Evolutionary conservation across 2,113 vertebrate species (phyloP), one percentile per base, ranked within the genome.

Genomic region (Ictidomys tridecemlineatus): DNA sequence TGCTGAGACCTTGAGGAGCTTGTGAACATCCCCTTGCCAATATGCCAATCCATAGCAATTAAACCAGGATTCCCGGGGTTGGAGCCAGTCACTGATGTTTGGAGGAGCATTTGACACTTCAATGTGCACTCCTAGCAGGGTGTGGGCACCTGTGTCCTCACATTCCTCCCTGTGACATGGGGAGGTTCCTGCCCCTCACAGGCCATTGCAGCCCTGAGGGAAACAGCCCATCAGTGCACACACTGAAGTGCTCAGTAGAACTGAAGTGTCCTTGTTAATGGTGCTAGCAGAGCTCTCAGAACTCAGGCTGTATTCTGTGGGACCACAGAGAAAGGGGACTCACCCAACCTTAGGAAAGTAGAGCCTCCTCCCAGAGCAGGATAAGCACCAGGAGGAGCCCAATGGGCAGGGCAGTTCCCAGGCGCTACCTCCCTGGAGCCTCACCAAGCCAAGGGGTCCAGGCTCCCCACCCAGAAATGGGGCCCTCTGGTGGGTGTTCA

Each of bases 161-260:
- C 1, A 20, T 8, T 32, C 45, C 17, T 26, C 48, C 48, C 48
- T 48, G 48, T 48, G 48, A 48, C 2, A 0, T 48, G 48, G 48
- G 32, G 48, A 5, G 8, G 3, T 4, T 4, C n/a, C 34, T 14
- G 6, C 74, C 39, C 58, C 42, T 42, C 42, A 8, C 0, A 0
- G 14, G 37, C 28, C 22, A 32, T 30, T 39, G 48, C 4, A 45
- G 4, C 45, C 11, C 4, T 8, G 8, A 37, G 69, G 14, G 45
- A 53, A 56, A 12, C 14, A 5, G 6, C 26, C 8, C 0, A 0
- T 53, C n/a, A 2, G 4, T 0, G 12, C 24, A 0, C 30, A 45
- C 37, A 34, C 0, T 1, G n/a, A 1, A 0, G 69, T 14, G 5
- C 22, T 37, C 13, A 8, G 26, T 0, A 56, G n/a, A 56, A 37